Evolutionary conservation across 2,888 invertebrate species (phyloP), one percentile per base, ranked within the genome.

Genomic region (Unio pictorum): DNA sequence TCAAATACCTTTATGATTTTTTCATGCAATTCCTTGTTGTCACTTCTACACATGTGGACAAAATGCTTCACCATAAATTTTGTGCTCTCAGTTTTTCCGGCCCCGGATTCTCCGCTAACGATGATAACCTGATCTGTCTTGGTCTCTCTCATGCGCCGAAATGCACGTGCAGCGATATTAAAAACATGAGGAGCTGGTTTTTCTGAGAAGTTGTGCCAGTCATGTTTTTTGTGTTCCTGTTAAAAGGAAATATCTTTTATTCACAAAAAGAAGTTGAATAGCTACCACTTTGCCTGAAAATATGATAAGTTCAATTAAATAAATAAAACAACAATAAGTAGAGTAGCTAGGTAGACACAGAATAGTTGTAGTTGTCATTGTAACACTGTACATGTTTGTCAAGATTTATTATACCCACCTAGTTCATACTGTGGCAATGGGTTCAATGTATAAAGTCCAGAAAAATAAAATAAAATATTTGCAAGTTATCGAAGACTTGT

Each of bases 41-140:
- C 81, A 26, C 69, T 70, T 57, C 77, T 69, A 61, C 81, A 77
- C 78, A 81, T 78, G 23, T 77, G 75, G 54, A 81, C 76, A 57
- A 81, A 69, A 34, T 81, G 81, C 62, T 74, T 67, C 15, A 81
- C 78, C 80, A 81, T 80, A 55, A 77, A 69, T 68, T 81, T 81
- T 11, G 80, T 74, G 58, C 78, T 81, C 64, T 89, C 88, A 3
- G 89, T 89, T 69, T 89, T 89, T 4, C 89, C 89, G 0, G 88
- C 78, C 1, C 89, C 81, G 58, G 77, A 77, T 58, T 81, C 81
- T 15, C 81, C 81, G 59, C 77, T 74, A 28, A 81, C 79, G 68
- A 81, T 74, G 18, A 81, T 78, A 34, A 81, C 79, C 75, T 80
- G 69, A 55, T 73, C 68, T 4, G 66, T 58, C 17, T 55, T 11